Base-by-base conservation (phyloP, 2,113 vertebrate genomes). In the Heterotilapia buettikoferi region DNA sequence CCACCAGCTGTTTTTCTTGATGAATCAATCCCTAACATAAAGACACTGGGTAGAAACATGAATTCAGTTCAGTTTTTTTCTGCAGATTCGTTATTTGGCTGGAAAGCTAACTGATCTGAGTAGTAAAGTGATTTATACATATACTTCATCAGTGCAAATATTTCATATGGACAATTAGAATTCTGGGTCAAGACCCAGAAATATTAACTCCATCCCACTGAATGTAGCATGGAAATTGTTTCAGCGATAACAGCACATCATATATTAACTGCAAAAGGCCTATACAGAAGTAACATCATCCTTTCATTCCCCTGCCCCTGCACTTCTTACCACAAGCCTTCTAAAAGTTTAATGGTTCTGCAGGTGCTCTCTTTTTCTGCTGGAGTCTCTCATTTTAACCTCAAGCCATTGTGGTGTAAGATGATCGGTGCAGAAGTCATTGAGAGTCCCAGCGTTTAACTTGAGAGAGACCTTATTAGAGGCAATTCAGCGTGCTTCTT, bases 301-400 rank as follows among this genome's bases (percentile, higher is more conserved):
- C 59, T 93, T 91, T 89, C 82, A 29, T 59, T 45, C 21, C 54
- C 11, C 50, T 53, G 76, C 19, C 31, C 81, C 78, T 54, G 56
- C 59, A 53, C 61, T 63, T 91, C 54, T 84, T 40, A 87, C 59
- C 73, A 40, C 47, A 80, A 79, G 59, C 52, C 16, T 87, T 93
- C 12, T 89, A 50, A 59, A 85, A 86, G 61, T 86, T 88, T 53
- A 88, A 92, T 85, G 73, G n/a, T 31, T 76, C n/a, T 36, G 88
- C 82, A 86, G 83, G 53, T 43, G 73, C 71, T 82, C 26, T 45
- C 82, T 66, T 87, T 87, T 87, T 82, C 83, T 84, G 68, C 16
- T 47, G 21, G 14, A 52, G 80, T 63, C 56, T 80, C 61, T 89
- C 47, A 66, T 84, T 90, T 88, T 78, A 84, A 80, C 87, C 54